Base-by-base conservation (phyloP, 1,140 invertebrate genomes). In the Eriocheir sinensis region DNA sequence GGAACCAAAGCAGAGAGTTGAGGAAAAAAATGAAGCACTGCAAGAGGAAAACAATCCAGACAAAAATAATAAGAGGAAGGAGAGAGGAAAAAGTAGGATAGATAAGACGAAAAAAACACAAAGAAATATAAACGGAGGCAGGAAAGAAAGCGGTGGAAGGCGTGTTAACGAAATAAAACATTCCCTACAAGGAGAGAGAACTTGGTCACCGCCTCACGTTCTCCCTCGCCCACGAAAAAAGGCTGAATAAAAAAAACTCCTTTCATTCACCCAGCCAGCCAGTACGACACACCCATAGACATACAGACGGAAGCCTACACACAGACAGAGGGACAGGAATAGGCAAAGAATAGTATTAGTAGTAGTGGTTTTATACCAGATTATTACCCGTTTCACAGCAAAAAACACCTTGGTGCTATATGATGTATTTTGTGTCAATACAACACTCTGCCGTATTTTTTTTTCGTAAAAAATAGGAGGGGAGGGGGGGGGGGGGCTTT, bases 191-290 rank as follows among this genome's bases (percentile, higher is more conserved):
- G 21, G 6, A n/a, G 60, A 72, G 21, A 4, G 21, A 72, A 72
- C 60, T 72, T 72, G 60, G 60, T 72, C 60, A 72, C 60, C 27
- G 60, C 60, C 60, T 72, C 60, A 72, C 60, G 60, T 72, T n/a
- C n/a, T 72, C n/a, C 60, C 21, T 72, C 3, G 60, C 6, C n/a
- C 12, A 72, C 12, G 21, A 53, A 53, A 21, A 53, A 53, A 53
- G 48, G 48, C 12, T 17, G 48, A 9, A 12, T n/a, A n/a, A 72
- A n/a, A 72, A 72, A 72, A 72, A 72, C 60, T 27, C n/a, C 60
- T 21, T 1, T n/a, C 60, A 12, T 72, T n/a, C 60, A 72, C 12
- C 60, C 27, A 72, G 21, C 60, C 60, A 72, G 60, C 60, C 60
- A n/a, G 21, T 21, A 4, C 12, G n/a, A 1, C n/a, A n/a, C 60